Conservation (phyloP, 2,888 invertebrate genomes). For the Nysson spinosus region DNA sequence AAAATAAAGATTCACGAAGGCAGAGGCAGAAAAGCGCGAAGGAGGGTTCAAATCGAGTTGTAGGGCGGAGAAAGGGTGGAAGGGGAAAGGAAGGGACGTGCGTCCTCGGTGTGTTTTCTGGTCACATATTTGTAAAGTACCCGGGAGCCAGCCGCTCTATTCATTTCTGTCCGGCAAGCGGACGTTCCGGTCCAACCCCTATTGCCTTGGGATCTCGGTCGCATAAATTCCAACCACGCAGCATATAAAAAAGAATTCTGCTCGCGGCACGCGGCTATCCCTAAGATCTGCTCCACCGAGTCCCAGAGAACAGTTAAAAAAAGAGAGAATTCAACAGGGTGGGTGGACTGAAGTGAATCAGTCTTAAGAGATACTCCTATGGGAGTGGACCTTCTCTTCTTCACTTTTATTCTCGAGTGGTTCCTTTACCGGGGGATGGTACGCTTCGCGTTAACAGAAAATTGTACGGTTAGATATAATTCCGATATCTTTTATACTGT, state of each 20-base stretch:
- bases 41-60: constrained; percentile 19
- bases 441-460: constrained; percentile 12
- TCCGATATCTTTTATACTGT: constrained; percentile 5
- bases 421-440: constrained; percentile 2
- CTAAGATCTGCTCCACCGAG: constrained; percentile 17
- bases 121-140: constrained; percentile 75
- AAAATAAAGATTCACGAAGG: constrained; percentile 1
- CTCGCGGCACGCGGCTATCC: constrained; percentile 36
- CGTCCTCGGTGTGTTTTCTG: constrained; percentile 69
- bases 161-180: constrained; percentile 69
- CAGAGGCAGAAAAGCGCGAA: constrained; percentile 16
- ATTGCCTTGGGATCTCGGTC: constrained; percentile 57
- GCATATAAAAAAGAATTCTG: constrained; percentile 62
- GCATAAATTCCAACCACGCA: constrained; percentile 71
- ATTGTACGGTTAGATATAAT: constrained; percentile 13
- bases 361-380: constrained; percentile 47
- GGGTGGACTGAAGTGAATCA: constrained; percentile 47
- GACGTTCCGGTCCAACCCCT: constrained; percentile 49
- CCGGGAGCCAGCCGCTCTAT: constrained; percentile 68
- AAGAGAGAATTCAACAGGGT: constrained; percentile 3
- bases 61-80: constrained; percentile 14
- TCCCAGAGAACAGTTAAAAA: constrained; percentile 7
- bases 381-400: constrained; percentile 36
- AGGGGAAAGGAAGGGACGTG: constrained; percentile 26
- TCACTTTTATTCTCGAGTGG: constrained; percentile 19